phyloP scores from a whole-genome alignment of 2,888 invertebrate genomes.

The Phania funesta region DNA sequence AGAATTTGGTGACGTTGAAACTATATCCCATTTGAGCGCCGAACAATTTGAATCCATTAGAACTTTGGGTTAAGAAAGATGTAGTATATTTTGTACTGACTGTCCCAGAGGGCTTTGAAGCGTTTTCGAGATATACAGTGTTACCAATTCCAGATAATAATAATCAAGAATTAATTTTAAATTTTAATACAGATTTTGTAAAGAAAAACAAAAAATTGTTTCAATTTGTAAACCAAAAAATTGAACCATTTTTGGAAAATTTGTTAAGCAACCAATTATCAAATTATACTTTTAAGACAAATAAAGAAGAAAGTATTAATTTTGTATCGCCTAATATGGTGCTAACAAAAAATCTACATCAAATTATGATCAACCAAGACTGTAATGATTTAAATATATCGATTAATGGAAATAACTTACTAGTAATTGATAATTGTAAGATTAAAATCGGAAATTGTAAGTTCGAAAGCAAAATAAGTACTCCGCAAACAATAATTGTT shows the following conservation, averaged over 20 bases:
- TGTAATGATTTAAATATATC: constrained; percentile 15
- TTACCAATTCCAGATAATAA: constrained; percentile 10
- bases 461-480: background rate
- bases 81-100: constrained; percentile 11
- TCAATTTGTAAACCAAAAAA: constrained; percentile 4
- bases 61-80: constrained; percentile 30
- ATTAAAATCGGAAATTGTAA: background rate
- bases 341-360: background rate
- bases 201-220: constrained; percentile 22
- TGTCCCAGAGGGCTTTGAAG: background rate
- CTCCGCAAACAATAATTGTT: background rate
- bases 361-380: background rate
- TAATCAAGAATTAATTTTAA: too few species aligned
- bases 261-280: constrained; percentile 14
- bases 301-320: background rate
- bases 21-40: background rate
- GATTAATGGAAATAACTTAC: background rate
- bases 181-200: constrained; percentile 1
- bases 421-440: constrained; percentile 1
- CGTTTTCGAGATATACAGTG: constrained; percentile 6
- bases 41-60: constrained; percentile 1
- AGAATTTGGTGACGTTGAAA: background rate
- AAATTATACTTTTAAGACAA: constrained; percentile 5
- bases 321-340: constrained; percentile 4
- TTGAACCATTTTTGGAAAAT: constrained; percentile 12